Conservation (phyloP, 2,888 invertebrate genomes). For the Pyrrhosoma nymphula region DNA sequence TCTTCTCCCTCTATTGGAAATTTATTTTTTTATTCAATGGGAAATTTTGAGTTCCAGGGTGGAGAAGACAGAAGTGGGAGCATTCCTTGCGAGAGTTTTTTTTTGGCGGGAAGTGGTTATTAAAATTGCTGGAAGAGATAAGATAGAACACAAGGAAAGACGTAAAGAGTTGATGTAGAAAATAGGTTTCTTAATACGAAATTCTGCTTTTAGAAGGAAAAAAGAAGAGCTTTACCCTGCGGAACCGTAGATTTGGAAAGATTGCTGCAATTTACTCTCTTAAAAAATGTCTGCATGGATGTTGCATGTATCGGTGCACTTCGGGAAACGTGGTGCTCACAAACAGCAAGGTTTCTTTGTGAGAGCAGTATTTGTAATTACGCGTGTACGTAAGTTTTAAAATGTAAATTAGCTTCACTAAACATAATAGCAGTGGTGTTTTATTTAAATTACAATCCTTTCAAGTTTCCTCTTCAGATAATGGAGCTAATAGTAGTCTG, state of each 20-base stretch:
- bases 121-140: background rate
- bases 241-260: background rate
- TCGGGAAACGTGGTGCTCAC: background rate
- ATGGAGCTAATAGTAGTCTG: background rate
- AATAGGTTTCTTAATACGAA: background rate
- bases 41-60: background rate
- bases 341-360: background rate
- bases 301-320: background rate
- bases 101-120: constrained; percentile 24
- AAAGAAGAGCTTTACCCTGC: background rate
- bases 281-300: background rate
- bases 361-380: background rate
- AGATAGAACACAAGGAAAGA: background rate
- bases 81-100: background rate
- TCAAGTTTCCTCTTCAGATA: background rate
- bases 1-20: background rate
- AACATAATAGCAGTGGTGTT: background rate
- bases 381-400: background rate
- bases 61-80: background rate
- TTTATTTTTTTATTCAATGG: background rate
- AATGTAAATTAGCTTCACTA: background rate
- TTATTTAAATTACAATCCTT: background rate
- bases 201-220: background rate
- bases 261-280: background rate
- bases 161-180: background rate